Evolutionary conservation across 2,797 vertebrate species (phyloP).

Genomic region (Pseudotriccus pelzelni): DNA sequence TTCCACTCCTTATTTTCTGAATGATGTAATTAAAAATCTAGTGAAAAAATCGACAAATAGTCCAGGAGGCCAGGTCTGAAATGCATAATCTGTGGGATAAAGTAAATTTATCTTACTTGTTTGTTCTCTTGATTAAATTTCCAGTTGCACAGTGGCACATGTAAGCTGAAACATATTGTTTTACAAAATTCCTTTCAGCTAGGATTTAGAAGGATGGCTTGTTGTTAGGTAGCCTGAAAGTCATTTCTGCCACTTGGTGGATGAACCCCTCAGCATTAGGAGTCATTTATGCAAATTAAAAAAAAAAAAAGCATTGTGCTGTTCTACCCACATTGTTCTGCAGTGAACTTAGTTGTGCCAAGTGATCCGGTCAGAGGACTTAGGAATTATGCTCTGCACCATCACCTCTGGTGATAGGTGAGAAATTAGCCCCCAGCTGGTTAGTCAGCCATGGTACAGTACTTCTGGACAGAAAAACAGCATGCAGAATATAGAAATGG

Average conservation of each 20-base stretch:
- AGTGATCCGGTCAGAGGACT: neutral
- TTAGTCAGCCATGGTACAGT: neutral
- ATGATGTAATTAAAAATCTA: neutral
- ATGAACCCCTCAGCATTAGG: neutral
- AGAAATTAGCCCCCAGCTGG: neutral
- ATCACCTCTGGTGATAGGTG: neutral
- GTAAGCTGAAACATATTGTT: neutral
- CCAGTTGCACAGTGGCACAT: neutral
- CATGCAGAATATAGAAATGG: neutral
- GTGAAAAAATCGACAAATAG: neutral
- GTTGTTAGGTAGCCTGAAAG: neutral
- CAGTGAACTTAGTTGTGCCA: neutral
- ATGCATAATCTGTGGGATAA: neutral
- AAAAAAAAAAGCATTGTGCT: neutral
- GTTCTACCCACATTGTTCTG: neutral
- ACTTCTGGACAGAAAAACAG: neutral
- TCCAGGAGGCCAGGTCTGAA: neutral
- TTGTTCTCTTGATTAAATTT: neutral
- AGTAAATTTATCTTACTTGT: neutral
- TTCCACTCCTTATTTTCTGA: neutral
- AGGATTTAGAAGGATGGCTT: neutral
- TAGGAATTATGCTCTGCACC: neutral
- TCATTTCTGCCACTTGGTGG: neutral
- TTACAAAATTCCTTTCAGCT: neutral
- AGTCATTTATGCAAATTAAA: neutral